Conservation (phyloP, 35 echinoderm and acorn worm genomes). For the Diadema setosum region DNA sequence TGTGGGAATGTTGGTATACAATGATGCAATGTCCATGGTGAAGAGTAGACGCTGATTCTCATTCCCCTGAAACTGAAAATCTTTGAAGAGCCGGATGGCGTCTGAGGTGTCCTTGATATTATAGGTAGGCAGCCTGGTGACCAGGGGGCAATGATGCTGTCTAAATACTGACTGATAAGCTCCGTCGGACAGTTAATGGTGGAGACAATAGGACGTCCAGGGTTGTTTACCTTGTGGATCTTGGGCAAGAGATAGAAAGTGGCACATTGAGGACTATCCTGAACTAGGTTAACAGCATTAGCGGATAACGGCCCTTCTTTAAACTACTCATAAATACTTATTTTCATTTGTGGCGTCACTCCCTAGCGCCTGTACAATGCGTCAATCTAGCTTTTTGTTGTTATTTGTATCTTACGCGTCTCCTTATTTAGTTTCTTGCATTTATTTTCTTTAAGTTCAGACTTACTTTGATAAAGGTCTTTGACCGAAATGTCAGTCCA, state of each 20-base stretch:
- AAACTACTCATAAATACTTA: neutral
- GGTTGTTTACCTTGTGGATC: slow-evolving; percentile 34
- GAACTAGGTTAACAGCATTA: neutral
- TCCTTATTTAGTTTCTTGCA: too few species aligned
- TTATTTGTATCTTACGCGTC: too few species aligned
- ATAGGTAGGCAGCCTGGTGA: slow-evolving; percentile 16
- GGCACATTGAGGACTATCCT: neutral
- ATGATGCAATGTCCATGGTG: slow-evolving; percentile 19
- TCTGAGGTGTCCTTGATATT: slow-evolving; percentile 23
- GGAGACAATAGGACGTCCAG: slow-evolving; percentile 34
- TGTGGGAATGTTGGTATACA: slow-evolving; percentile 35
- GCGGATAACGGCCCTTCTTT: neutral
- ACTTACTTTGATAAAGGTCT: too few species aligned
- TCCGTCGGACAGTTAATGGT: slow-evolving; percentile 17
- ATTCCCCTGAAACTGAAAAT: neutral
- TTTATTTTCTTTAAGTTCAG: too few species aligned
- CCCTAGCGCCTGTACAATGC: too few species aligned
- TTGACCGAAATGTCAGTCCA: too few species aligned
- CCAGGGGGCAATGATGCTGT: slow-evolving; percentile 19
- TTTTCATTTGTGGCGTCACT: too few species aligned
- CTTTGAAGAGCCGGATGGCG: neutral
- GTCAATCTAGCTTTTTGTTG: too few species aligned
- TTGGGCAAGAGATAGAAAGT: slow-evolving; percentile 18
- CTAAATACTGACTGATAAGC: slow-evolving; percentile 35
- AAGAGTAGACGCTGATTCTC: neutral